Evolutionary conservation across 2,888 invertebrate species (phyloP), one percentile per base, ranked within the genome.

Genomic region (Andricus curvator): DNA sequence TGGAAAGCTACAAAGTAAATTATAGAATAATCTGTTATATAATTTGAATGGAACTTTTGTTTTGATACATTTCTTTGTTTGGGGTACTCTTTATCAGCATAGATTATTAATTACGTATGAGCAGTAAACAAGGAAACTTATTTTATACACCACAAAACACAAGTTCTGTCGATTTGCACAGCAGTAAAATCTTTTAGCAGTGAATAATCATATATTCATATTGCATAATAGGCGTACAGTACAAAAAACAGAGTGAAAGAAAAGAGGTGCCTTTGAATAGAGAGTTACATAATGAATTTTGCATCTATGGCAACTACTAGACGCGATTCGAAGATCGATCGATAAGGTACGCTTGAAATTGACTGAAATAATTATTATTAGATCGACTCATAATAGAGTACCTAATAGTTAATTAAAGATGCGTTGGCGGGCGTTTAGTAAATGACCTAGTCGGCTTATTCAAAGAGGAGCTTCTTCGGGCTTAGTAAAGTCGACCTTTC

Each of bases 191-290:
- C 56, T 15, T 70, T 70, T 70, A 11, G 13, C 5, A 25, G 15
- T 44, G 29, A 51, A 70, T 70, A 70, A 70, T 70, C 29, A 70
- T 44, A 68, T 48, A 70, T 29, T 56, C n/a, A 56, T 48, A 51
- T 51, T 70, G 20, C 20, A 68, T 68, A 48, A 68, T 68, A 20
- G 9, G 51, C 41, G 13, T 13, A 8, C 8, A 51, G 51, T n/a
- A n/a, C n/a, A 51, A 51, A 51, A 33, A 70, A 70, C 29, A 17
- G 56, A 29, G 9, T 70, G 70, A 56, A 70, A 48, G 51, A 48
- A n/a, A 51, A 11, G 51, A 44, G 9, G 11, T 48, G 29, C 29
- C 25, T 56, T 51, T 51, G 29, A 56, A 33, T 20, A 70, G 51
- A 68, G 15, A 29, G 51, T 70, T 70, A 51, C 13, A 20, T 17